These are phyloP conservation scores for Ommatoiulus sabulosus DNA, from an alignment of 2,888 invertebrate genomes.

Conservation along the genomic window DNA sequence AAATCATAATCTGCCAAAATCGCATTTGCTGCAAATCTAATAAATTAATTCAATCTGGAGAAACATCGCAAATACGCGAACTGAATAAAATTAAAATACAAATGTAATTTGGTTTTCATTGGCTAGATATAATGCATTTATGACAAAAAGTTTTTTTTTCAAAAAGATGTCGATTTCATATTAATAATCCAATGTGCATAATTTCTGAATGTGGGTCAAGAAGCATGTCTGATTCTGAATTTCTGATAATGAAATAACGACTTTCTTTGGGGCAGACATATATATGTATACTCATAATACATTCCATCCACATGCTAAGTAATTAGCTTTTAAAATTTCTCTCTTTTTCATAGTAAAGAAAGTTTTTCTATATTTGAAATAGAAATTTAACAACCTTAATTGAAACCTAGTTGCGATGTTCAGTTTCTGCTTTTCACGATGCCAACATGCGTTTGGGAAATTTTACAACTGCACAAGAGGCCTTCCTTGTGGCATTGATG, in stretches of 20 bases:
- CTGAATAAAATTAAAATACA: no score
- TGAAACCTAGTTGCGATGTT: neutral
- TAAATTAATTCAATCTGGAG: no score
- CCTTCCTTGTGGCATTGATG: neutral
- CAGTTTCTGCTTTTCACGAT: neutral
- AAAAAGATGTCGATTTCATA: no score
- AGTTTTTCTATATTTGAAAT: neutral
- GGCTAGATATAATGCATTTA: no score
- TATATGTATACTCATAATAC: neutral
- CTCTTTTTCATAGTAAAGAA: neutral
- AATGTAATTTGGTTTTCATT: no score
- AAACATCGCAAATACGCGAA: no score
- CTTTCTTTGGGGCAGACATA: neutral
- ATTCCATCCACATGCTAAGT: neutral
- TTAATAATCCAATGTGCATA: neutral
- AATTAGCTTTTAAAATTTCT: neutral
- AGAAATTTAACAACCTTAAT: neutral
- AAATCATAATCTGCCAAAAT: no score
- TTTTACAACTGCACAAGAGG: neutral
- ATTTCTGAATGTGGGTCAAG: neutral
- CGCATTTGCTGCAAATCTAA: no score
- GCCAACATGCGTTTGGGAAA: neutral
- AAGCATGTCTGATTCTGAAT: neutral
- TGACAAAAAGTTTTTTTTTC: no score
- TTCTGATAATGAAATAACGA: neutral